These are phyloP conservation scores for Cairina moschata DNA, from an alignment of 2,113 vertebrate species.

Conservation along the genomic window DNA sequence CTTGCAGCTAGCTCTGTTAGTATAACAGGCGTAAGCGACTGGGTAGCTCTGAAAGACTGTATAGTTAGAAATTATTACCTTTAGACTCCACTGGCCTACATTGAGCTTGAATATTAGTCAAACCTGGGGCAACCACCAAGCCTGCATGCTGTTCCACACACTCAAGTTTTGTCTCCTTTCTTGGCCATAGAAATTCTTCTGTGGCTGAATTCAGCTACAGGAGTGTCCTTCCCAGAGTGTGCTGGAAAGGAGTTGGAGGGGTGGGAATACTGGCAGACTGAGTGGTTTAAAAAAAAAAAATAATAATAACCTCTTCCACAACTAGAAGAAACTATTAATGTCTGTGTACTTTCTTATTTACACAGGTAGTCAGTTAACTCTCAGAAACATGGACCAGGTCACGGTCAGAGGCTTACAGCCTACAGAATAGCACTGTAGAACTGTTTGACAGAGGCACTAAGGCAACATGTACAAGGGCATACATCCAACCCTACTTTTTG, in stretches of 20 bases:
- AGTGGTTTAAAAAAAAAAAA: background rate
- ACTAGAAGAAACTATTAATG: background rate
- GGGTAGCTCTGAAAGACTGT: background rate
- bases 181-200: background rate
- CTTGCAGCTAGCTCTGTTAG: background rate
- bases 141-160: background rate
- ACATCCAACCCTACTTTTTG: background rate
- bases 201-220: background rate
- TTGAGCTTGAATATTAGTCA: background rate
- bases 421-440: no score
- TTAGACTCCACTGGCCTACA: background rate
- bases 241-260: background rate
- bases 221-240: background rate
- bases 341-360: background rate
- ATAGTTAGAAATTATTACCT: background rate
- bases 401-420: background rate
- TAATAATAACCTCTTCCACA: background rate
- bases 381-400: background rate
- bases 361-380: background rate
- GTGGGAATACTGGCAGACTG: background rate
- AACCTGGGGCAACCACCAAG: background rate
- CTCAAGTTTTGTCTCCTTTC: background rate
- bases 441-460: background rate
- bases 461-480: rapidly evolving
- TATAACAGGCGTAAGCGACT: background rate